Conservation (phyloP, 2,888 invertebrate genomes). For the Pollenia labialis region DNA sequence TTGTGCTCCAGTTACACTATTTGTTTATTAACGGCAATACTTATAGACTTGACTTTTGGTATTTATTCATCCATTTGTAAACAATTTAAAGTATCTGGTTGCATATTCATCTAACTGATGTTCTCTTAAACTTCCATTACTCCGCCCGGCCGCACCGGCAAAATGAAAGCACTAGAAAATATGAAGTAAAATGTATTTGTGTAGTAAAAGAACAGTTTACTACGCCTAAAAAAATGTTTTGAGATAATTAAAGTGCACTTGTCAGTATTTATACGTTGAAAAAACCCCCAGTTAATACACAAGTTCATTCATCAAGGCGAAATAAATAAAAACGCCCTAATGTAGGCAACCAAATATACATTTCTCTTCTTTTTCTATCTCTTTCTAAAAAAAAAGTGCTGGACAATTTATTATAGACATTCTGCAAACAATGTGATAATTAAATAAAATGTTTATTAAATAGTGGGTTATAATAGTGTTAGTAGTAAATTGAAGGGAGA, state of each 20-base stretch:
- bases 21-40: not conserved
- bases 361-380: not conserved
- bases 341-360: conserved; percentile 48
- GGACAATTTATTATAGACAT: conserved; percentile 13
- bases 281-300: not conserved
- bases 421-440: conserved; percentile 13
- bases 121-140: not conserved
- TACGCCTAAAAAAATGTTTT: conserved; percentile 15
- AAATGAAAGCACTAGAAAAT: conserved; percentile 3
- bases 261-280: conserved; percentile 13
- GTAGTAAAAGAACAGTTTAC: conserved; percentile 10
- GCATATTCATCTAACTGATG: conserved; percentile 37
- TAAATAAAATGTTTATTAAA: conserved; percentile 28
- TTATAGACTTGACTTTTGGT: conserved; percentile 42
- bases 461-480: not conserved
- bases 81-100: conserved; percentile 54
- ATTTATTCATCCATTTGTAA: conserved; percentile 60
- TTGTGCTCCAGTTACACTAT: too few relatives aligned
- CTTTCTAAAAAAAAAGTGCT: not conserved
- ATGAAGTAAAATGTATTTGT: not conserved
- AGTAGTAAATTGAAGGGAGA: not conserved
- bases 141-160: not conserved
- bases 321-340: conserved; percentile 1
- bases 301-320: not conserved
- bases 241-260: conserved; percentile 47